Evolutionary conservation across 35 echinoderm and acorn worm genomes (phyloP).

Genomic region (Apostichopus parvimensis): DNA sequence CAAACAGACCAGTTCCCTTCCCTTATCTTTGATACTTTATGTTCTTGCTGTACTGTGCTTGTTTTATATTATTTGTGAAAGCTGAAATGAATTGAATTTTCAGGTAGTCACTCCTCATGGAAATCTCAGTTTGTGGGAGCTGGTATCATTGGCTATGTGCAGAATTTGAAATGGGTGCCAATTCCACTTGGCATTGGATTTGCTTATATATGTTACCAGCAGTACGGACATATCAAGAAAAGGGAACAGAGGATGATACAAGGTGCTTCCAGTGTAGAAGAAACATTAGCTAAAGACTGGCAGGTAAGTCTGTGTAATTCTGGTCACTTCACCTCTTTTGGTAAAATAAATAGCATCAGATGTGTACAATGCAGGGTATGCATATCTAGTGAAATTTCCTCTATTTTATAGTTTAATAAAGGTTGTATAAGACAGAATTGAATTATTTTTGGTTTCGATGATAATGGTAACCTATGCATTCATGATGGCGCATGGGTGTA

Average conservation of each 20-base stretch:
- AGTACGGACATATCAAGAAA: constrained; percentile 94
- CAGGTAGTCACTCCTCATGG: constrained; percentile 9
- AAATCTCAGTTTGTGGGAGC: constrained; percentile 30
- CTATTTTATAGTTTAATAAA: too few relatives aligned
- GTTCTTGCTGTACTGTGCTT: too few relatives aligned
- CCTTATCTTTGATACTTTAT: too few relatives aligned
- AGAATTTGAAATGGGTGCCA: constrained; percentile 86
- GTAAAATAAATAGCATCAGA: not conserved
- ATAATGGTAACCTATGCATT: too few relatives aligned
- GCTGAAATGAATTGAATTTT: not conserved
- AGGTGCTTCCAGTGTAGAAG: constrained; percentile 42
- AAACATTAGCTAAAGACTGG: constrained; percentile 73
- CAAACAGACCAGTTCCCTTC: too few relatives aligned
- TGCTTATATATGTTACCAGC: constrained; percentile 95
- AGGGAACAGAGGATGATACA: constrained; percentile 68
- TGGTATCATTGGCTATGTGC: constrained; percentile 57
- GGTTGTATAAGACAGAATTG: too few relatives aligned
- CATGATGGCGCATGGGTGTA: too few relatives aligned
- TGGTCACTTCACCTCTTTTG: not conserved
- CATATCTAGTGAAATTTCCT: too few relatives aligned
- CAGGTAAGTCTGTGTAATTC: constrained; percentile 71
- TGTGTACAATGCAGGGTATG: not conserved
- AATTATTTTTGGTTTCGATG: too few relatives aligned
- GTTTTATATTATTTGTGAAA: too few relatives aligned
- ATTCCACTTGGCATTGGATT: constrained; percentile 93